These are phyloP conservation scores for Anthopleura xanthogrammica DNA, from an alignment of 92 coral and sea anemone genomes.

Conservation along the genomic window DNA sequence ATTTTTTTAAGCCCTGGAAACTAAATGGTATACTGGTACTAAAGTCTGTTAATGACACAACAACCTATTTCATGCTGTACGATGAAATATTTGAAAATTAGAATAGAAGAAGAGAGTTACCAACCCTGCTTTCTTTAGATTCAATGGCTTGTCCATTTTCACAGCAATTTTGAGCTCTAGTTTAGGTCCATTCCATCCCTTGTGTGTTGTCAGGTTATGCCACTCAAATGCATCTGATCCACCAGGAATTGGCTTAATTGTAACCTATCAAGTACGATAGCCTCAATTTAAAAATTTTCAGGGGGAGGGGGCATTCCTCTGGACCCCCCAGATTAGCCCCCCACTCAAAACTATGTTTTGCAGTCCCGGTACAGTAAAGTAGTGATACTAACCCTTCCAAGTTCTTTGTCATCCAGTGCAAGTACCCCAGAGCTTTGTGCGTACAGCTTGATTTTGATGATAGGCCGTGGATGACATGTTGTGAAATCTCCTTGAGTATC, in stretches of 20 bases:
- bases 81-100: neutral
- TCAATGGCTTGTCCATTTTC: slow-evolving; percentile 96
- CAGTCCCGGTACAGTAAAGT: too few species aligned
- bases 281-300: too few species aligned
- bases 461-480: slow-evolving; percentile 94
- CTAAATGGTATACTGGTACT: too few species aligned
- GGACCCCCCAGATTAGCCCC: too few species aligned
- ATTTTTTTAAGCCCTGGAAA: too few species aligned
- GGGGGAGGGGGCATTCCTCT: too few species aligned
- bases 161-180: slow-evolving; percentile 82
- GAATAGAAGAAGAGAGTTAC: slow-evolving; percentile 5
- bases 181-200: slow-evolving; percentile 76
- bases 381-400: slow-evolving; percentile 69
- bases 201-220: slow-evolving; percentile 67
- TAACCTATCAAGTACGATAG: slow-evolving; percentile 42
- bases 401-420: slow-evolving; percentile 94
- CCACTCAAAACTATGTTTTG: too few species aligned
- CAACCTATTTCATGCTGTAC: neutral
- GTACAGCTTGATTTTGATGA: slow-evolving; percentile 79
- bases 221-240: slow-evolving; percentile 83
- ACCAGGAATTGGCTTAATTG: slow-evolving; percentile 84
- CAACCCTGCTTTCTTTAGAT: slow-evolving; percentile 94
- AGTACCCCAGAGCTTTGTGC: slow-evolving; percentile 80
- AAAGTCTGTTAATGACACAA: neutral
- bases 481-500: slow-evolving; percentile 97